Conservation (phyloP, 2,113 vertebrate species). For the Oryzias curvinotus region DNA sequence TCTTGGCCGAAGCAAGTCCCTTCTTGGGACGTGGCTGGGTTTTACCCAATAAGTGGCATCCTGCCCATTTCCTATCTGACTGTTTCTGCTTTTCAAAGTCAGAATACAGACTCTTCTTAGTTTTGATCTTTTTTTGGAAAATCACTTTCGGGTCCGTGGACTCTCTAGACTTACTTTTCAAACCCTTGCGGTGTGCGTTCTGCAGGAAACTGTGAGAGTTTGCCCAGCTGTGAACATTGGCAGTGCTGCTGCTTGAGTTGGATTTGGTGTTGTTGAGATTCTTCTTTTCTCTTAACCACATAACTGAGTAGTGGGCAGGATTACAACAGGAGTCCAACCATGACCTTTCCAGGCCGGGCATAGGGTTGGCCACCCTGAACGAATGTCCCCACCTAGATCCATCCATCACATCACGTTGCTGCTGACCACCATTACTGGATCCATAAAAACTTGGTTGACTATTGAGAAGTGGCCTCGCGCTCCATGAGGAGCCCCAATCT, state of each 20-base stretch:
- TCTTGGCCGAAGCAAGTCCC: neutral
- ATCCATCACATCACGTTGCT: slow-evolving; percentile 12
- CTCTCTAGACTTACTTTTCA: slow-evolving; percentile 1
- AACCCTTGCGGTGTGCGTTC: neutral
- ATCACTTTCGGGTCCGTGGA: slow-evolving; percentile 23
- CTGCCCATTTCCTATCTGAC: slow-evolving; percentile 37
- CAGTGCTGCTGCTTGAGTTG: slow-evolving; percentile 12
- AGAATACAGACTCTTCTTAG: slow-evolving; percentile 24
- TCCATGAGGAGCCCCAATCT: slow-evolving; percentile 56
- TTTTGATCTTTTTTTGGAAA: slow-evolving; percentile 2
- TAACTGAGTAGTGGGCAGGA: slow-evolving; percentile 1
- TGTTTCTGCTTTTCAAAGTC: slow-evolving; percentile 33
- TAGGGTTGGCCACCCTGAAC: slow-evolving; percentile 57
- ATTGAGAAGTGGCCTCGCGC: slow-evolving; percentile 11
- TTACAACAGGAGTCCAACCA: slow-evolving; percentile 42
- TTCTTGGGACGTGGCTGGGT: slow-evolving; percentile 52
- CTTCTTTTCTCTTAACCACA: slow-evolving; percentile 35
- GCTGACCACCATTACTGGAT: neutral
- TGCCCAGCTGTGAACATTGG: slow-evolving; percentile 36
- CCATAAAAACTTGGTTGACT: neutral
- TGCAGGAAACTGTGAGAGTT: slow-evolving; percentile 44
- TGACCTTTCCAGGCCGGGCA: slow-evolving; percentile 38
- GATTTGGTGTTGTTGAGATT: slow-evolving; percentile 4
- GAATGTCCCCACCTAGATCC: slow-evolving; percentile 49
- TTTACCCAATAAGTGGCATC: slow-evolving; percentile 56